These are phyloP conservation scores for Nestor notabilis DNA, from an alignment of 2,113 vertebrate species.

Conservation along the genomic window DNA sequence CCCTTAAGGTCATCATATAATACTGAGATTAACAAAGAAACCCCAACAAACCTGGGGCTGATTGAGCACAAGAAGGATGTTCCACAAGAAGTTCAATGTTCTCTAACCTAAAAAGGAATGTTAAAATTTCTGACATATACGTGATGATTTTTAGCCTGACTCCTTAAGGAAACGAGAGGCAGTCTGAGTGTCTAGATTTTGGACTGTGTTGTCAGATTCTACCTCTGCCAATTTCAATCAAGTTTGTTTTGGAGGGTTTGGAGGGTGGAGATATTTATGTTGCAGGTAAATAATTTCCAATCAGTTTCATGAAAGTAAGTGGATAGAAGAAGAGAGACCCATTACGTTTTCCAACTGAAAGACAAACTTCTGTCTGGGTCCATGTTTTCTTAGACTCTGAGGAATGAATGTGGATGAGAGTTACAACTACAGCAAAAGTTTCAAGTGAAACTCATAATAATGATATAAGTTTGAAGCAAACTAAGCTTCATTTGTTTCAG, in stretches of 20 bases:
- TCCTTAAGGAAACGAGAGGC: background rate
- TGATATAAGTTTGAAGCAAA: background rate
- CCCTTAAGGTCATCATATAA: background rate
- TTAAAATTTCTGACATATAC: background rate
- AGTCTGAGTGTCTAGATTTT: background rate
- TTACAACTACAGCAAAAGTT: background rate
- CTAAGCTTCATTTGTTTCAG: background rate
- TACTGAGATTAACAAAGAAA: background rate
- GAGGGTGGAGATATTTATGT: background rate
- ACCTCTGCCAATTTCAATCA: background rate
- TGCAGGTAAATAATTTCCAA: background rate
- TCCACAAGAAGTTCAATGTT: background rate
- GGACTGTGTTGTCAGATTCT: background rate
- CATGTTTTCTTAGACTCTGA: background rate
- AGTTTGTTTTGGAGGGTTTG: background rate
- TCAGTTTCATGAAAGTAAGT: background rate
- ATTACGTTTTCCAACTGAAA: background rate
- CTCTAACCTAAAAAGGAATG: background rate
- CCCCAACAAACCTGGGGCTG: background rate
- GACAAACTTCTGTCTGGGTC: background rate
- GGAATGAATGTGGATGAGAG: background rate
- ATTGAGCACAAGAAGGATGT: background rate
- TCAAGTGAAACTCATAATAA: background rate
- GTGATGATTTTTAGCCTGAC: background rate
- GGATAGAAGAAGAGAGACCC: background rate